Base-by-base conservation (phyloP, 2,888 invertebrate genomes). In the Conops quadrifasciatus region DNA sequence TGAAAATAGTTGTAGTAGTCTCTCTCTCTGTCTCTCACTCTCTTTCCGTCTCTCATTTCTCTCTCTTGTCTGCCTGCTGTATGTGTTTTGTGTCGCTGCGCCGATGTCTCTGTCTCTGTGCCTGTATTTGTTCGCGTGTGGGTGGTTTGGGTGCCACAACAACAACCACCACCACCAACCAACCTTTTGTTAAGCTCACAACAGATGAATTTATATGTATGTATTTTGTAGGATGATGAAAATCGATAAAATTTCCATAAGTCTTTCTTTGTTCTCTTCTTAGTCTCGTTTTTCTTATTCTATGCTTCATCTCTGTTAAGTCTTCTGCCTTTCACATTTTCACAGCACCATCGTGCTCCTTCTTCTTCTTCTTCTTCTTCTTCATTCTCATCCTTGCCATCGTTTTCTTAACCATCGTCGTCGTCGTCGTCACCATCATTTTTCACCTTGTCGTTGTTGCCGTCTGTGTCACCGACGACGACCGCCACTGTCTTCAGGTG, bases 91-190 rank as follows among this genome's bases (percentile, higher is more conserved):
- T 43, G 19, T 16, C 30, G 45, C 67, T 43, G 43, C 11, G n/a
- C 13, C 36, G 11, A 30, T 16, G 0, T 59, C 2, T 28, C 28
- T 28, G 30, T 62, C n/a, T n/a, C 2, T 59, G 59, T 30, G 2
- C 13, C 7, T 43, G 36, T 43, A 36, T 2, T 13, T 53, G 21
- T 21, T 15, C 2, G 11, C 15, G 21, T 19, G 58, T 58, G 58
- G 58, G 58, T 58, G 58, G 36, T 36, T 36, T 36, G 36, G 68
- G 47, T 45, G 28, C 36, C 43, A 72, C 67, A 72, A 68, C 70
- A 69, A 73, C 72, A 73, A n/a, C 71, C 72, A 72, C 72, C 75
- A 73, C 73, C 71, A 24, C 53, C 30, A 53, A 30, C 51, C 51
- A 53, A 26, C 26, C 49, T 49, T 65, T 65, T 65, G 65, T 15